These are phyloP conservation scores for Nansenia antarctica DNA, from an alignment of 2,113 vertebrate genomes.

Conservation along the genomic window DNA sequence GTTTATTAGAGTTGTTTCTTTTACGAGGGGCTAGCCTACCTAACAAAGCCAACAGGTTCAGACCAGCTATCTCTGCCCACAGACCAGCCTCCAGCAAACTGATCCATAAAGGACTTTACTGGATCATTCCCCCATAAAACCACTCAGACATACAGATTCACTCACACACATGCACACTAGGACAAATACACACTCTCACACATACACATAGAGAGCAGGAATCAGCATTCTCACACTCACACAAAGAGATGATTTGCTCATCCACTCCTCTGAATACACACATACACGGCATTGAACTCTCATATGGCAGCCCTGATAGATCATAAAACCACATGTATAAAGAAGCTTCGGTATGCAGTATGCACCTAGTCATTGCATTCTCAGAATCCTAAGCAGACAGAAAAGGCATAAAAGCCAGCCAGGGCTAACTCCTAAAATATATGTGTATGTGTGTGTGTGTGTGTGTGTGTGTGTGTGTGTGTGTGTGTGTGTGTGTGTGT, in stretches of 20 bases:
- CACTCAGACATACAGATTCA: not conserved
- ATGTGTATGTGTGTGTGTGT: not conserved
- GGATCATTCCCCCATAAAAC: not conserved
- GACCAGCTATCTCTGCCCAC: conserved; percentile 10
- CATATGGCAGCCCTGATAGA: not conserved
- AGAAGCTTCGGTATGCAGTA: not conserved
- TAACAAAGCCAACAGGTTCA: conserved; percentile 16
- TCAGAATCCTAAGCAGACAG: too few relatives aligned
- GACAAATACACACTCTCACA: too few relatives aligned
- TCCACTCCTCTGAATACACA: not conserved
- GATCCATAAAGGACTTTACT: conserved; percentile 3
- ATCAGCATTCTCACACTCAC: not conserved
- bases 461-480: not conserved
- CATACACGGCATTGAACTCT: not conserved
- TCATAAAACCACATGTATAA: not conserved
- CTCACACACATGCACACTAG: not conserved
- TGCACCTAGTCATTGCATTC: too few relatives aligned
- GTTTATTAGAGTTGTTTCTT: conserved; percentile 50
- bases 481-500: not conserved
- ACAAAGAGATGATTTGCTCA: not conserved
- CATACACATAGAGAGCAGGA: not conserved
- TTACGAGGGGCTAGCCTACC: conserved; percentile 39
- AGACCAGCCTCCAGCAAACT: conserved; percentile 6
- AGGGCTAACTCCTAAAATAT: too few relatives aligned
- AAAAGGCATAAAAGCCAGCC: too few relatives aligned